Conservation (phyloP, 92 coral and sea anemone species). For the Anthopleura xanthogrammica region DNA sequence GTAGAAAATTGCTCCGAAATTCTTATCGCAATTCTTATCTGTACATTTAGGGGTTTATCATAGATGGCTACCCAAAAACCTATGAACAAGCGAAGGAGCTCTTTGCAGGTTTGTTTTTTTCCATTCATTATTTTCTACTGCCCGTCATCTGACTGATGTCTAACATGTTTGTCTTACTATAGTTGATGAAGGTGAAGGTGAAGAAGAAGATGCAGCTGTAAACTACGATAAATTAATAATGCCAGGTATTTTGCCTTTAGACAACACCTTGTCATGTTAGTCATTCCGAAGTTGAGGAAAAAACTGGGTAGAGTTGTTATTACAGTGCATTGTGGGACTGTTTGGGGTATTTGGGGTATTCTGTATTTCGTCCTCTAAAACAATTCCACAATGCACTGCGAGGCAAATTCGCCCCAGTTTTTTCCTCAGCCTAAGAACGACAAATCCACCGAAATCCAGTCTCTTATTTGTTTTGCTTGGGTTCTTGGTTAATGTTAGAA, state of each 20-base stretch:
- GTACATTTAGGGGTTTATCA: slow-evolving; percentile 74
- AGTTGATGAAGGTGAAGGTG: slow-evolving; percentile 95
- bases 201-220: slow-evolving; percentile 76
- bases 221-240: slow-evolving; percentile 84
- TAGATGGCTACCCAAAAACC: slow-evolving; percentile 96
- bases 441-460: too few species aligned
- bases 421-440: too few species aligned
- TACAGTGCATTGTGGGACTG: too few species aligned
- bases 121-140: not conserved
- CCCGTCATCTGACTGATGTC: not conserved
- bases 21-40: not conserved
- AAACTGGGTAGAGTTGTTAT: too few species aligned
- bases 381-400: too few species aligned
- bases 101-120: slow-evolving; percentile 69
- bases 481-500: too few species aligned
- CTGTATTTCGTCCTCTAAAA: not conserved
- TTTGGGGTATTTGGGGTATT: too few species aligned
- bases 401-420: too few species aligned
- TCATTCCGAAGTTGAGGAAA: not conserved
- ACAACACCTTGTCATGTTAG: not conserved
- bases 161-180: not conserved
- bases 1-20: not conserved
- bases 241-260: slow-evolving; percentile 68
- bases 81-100: slow-evolving; percentile 94
- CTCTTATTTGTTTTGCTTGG: too few species aligned